Evolutionary conservation across 2,797 vertebrate species (phyloP).

Genomic region (Podargus strigoides): DNA sequence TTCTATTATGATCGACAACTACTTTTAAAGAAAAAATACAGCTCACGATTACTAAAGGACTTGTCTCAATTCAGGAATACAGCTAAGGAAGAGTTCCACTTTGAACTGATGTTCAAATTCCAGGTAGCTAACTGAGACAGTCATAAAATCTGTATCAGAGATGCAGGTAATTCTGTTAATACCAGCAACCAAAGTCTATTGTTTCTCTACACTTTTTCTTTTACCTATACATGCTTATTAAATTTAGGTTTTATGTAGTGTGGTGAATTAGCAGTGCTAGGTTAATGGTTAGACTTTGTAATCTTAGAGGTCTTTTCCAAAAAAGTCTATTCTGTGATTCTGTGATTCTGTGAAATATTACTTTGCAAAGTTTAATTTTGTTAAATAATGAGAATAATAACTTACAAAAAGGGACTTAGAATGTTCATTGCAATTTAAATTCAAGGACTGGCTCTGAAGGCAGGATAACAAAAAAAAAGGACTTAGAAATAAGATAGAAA

Average conservation of each 20-base stretch:
- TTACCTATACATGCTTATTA: not conserved
- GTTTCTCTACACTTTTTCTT: not conserved
- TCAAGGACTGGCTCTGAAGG: not conserved
- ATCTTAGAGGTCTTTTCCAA: no score
- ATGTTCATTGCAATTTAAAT: not conserved
- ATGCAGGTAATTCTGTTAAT: accelerated
- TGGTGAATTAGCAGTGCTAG: no score
- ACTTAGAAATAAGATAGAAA: not conserved
- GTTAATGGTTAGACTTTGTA: no score
- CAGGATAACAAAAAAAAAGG: not conserved
- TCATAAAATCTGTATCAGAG: not conserved
- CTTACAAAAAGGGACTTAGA: not conserved
- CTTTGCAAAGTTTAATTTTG: not conserved
- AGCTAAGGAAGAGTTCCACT: not conserved
- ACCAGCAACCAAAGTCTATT: not conserved
- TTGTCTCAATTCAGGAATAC: not conserved
- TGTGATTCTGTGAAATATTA: no score
- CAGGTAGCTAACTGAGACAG: not conserved
- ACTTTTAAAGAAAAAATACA: not conserved
- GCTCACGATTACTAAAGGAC: not conserved
- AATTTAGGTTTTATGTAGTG: not conserved
- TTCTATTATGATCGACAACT: not conserved
- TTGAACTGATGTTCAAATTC: not conserved
- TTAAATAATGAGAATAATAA: not conserved
- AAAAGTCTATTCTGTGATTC: no score